These are phyloP conservation scores for Malurus splendens DNA, from an alignment of 2,797 vertebrate species.

Conservation along the genomic window DNA sequence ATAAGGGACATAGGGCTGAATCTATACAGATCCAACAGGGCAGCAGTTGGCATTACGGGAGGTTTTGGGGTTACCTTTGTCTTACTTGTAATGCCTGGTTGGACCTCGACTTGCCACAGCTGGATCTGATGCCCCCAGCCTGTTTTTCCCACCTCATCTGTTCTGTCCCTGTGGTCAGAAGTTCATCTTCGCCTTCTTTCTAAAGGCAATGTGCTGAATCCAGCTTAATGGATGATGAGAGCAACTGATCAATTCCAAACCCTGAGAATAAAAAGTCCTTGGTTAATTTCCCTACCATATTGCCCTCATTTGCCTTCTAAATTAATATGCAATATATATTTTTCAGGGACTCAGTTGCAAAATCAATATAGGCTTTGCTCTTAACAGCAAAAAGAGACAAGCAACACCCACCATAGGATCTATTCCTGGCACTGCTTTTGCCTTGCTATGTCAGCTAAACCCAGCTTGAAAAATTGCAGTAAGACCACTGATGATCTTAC, in stretches of 20 bases:
- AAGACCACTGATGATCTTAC: neutral
- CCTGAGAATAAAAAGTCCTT: neutral
- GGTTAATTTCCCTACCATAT: neutral
- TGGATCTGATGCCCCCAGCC: neutral
- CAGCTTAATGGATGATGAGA: neutral
- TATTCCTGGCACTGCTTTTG: neutral
- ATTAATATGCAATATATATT: conserved; percentile 13
- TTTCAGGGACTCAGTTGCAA: neutral
- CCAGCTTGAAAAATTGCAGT: neutral
- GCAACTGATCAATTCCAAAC: neutral
- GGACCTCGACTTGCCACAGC: neutral
- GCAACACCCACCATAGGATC: neutral
- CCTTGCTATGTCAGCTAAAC: neutral
- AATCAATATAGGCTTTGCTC: neutral
- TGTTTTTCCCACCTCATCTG: neutral
- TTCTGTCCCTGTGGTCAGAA: neutral
- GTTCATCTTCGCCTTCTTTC: neutral
- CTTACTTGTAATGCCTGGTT: neutral
- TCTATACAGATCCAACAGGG: neutral
- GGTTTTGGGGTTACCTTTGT: neutral
- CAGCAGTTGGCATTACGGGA: neutral
- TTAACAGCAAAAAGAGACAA: neutral
- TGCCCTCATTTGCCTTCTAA: neutral
- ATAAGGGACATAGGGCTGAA: neutral
- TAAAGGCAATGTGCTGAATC: neutral